Conservation (phyloP, 1,140 invertebrate genomes). For the Sinella curviseta region DNA sequence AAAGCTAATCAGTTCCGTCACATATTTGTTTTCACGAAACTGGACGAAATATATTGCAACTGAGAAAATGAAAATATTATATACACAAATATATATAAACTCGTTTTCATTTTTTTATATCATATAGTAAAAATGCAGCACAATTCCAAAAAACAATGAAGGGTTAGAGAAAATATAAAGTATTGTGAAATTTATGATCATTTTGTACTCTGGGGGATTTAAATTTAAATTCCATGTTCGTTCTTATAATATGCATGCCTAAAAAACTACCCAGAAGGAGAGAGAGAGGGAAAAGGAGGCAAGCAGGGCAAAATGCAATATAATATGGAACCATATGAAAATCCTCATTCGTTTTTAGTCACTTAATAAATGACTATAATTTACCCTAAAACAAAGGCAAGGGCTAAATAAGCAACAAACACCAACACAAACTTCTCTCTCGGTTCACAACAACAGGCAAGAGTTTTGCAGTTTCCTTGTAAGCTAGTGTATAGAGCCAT, state of each 20-base stretch:
- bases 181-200: conserved; percentile 2
- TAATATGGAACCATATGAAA: conserved; percentile 9
- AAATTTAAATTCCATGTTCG: conserved; percentile 17
- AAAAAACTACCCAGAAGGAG: too few species aligned
- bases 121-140: too few species aligned
- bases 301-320: too few species aligned
- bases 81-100: too few species aligned
- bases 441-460: too few species aligned
- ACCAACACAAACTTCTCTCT: too few species aligned
- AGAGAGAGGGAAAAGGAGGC: neutral
- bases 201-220: neutral
- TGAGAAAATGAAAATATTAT: too few species aligned
- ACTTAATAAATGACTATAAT: conserved; percentile 15
- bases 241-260: too few species aligned
- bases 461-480: neutral
- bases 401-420: neutral
- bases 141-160: neutral
- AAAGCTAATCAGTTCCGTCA: too few species aligned
- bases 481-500: neutral
- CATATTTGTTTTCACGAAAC: too few species aligned
- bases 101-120: too few species aligned
- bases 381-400: neutral
- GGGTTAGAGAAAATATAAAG: neutral
- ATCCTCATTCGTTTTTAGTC: neutral
- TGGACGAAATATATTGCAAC: too few species aligned